These are phyloP conservation scores for Caretta caretta DNA, from an alignment of 2,113 vertebrate genomes.

Conservation along the genomic window DNA sequence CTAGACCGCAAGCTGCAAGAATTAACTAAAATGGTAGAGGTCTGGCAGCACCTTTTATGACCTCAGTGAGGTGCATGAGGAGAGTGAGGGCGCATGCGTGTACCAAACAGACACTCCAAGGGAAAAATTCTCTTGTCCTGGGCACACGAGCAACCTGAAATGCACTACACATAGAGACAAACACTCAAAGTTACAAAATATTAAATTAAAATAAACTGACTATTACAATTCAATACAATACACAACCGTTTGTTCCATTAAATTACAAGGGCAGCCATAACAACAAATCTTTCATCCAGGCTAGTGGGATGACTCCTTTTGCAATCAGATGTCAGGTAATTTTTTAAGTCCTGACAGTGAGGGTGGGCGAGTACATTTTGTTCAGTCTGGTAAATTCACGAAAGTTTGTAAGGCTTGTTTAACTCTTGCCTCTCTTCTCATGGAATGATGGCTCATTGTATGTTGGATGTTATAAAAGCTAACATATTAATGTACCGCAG, in stretches of 20 bases:
- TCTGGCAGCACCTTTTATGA: no score
- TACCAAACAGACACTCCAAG: no score
- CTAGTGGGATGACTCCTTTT: background rate
- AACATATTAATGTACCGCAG: background rate
- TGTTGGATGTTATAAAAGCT: background rate
- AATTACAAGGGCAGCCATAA: background rate
- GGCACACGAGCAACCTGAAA: no score
- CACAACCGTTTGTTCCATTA: background rate
- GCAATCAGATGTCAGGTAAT: background rate
- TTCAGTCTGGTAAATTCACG: background rate
- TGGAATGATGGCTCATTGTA: background rate
- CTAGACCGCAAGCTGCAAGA: no score
- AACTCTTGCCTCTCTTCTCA: background rate
- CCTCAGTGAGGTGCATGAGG: no score
- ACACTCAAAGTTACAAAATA: background rate
- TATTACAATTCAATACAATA: background rate
- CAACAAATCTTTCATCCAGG: no score
- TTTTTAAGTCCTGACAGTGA: background rate
- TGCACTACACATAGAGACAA: background rate
- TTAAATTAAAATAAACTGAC: background rate
- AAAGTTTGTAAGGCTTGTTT: background rate
- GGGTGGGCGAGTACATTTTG: background rate
- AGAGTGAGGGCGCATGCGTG: no score
- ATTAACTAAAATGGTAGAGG: no score
- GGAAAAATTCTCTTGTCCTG: no score